phyloP scores from a whole-genome alignment of 2,888 invertebrate genomes.

The Exocentrus adspersus region DNA sequence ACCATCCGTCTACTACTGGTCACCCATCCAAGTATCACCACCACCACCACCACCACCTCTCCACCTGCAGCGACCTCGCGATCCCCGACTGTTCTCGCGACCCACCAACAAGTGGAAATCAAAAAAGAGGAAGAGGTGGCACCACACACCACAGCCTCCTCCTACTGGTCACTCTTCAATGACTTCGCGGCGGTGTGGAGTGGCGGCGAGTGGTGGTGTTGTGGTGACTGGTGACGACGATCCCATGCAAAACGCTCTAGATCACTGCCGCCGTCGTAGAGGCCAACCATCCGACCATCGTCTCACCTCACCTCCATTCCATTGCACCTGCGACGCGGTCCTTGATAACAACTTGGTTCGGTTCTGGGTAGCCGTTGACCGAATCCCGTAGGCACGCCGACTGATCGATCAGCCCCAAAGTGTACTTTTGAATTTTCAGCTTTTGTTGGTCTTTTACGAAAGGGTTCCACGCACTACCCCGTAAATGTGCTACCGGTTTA shows the following conservation, averaged over 20 bases:
- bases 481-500: too few relatives aligned
- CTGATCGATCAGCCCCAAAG: too few relatives aligned
- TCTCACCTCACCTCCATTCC: constrained; percentile 38
- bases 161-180: constrained; percentile 33
- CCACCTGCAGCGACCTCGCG: not conserved
- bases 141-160: constrained; percentile 28
- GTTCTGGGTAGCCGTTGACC: constrained; percentile 41
- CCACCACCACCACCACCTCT: not conserved
- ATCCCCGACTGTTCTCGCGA: not conserved
- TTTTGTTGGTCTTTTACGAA: too few relatives aligned
- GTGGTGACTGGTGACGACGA: constrained; percentile 31
- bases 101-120: constrained; percentile 19
- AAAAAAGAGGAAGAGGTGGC: constrained; percentile 12
- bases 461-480: too few relatives aligned
- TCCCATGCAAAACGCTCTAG: constrained; percentile 46
- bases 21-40: not conserved
- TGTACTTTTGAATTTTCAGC: too few relatives aligned
- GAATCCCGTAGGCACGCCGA: constrained; percentile 46
- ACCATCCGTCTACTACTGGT: too few relatives aligned
- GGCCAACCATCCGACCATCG: constrained; percentile 44
- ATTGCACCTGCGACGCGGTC: constrained; percentile 39
- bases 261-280: constrained; percentile 44
- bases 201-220: too few relatives aligned
- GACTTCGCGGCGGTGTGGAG: constrained; percentile 28
- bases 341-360: constrained; percentile 37